Conservation (phyloP, 2,113 vertebrate species). For the Sebastes schlegelii region DNA sequence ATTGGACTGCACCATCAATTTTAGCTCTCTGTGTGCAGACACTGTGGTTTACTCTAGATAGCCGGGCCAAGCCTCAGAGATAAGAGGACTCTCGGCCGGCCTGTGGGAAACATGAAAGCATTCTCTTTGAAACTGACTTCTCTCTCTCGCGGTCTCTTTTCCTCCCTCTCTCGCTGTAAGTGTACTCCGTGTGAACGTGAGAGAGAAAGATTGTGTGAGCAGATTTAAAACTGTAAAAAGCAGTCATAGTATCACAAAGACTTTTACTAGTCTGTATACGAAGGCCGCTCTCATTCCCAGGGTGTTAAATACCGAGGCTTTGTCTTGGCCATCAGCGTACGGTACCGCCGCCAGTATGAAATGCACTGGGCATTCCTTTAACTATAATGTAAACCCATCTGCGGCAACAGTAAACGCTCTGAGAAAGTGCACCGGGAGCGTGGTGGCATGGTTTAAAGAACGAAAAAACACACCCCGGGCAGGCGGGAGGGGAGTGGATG, state of each 20-base stretch:
- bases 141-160: conserved; percentile 32
- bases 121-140: conserved; percentile 43
- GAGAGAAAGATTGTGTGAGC: not conserved
- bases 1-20: conserved; percentile 70
- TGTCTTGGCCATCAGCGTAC: too few relatives aligned
- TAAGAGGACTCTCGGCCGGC: conserved; percentile 67
- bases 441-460: too few relatives aligned
- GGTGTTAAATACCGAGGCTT: too few relatives aligned
- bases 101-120: conserved; percentile 77
- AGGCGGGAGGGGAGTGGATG: too few relatives aligned
- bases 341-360: too few relatives aligned
- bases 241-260: not conserved
- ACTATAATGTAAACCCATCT: too few relatives aligned
- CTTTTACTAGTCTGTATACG: not conserved
- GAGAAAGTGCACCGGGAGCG: too few relatives aligned
- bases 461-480: too few relatives aligned
- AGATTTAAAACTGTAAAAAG: not conserved
- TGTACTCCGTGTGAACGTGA: conserved; percentile 4
- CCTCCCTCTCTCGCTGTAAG: not conserved
- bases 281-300: too few relatives aligned
- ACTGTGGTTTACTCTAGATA: conserved; percentile 76
- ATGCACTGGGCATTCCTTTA: too few relatives aligned
- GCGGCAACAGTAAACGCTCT: too few relatives aligned
- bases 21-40: conserved; percentile 67
- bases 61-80: conserved; percentile 66